phyloP scores from a whole-genome alignment of 2,888 invertebrate genomes.

The Sarcophaga subvicina region DNA sequence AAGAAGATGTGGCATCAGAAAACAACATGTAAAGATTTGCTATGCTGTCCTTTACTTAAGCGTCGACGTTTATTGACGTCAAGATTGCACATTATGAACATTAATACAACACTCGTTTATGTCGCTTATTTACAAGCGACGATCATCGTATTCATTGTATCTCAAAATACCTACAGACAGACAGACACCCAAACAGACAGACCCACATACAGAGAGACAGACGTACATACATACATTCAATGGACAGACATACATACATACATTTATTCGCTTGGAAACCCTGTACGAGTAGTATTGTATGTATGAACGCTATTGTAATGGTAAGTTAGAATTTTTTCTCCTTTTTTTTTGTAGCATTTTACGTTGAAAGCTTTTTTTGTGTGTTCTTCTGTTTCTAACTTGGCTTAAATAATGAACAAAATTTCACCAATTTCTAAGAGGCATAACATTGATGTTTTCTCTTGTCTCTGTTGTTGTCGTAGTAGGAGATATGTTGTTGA shows the following conservation, averaged over 20 bases:
- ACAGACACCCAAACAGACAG: background rate
- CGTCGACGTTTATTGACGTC: slow-evolving; percentile 81
- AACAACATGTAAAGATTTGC: slow-evolving; percentile 66
- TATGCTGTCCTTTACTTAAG: slow-evolving; percentile 68
- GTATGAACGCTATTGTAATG: background rate
- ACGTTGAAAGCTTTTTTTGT: slow-evolving; percentile 15
- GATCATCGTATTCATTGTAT: slow-evolving; percentile 65
- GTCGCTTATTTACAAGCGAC: slow-evolving; percentile 80
- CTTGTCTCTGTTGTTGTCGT: slow-evolving; percentile 42
- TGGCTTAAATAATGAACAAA: slow-evolving; percentile 63
- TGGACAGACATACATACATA: background rate
- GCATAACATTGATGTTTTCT: slow-evolving; percentile 63
- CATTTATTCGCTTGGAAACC: background rate
- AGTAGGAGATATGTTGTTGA: slow-evolving; percentile 60
- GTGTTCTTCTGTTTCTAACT: slow-evolving; percentile 21
- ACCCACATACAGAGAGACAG: slow-evolving; percentile 15
- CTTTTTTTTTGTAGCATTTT: background rate
- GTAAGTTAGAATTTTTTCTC: slow-evolving; percentile 11
- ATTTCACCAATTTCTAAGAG: slow-evolving; percentile 68
- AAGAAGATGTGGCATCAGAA: slow-evolving; percentile 40
- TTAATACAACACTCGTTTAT: slow-evolving; percentile 81
- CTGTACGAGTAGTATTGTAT: background rate
- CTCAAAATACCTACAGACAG: slow-evolving; percentile 12
- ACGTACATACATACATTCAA: background rate
- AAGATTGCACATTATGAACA: slow-evolving; percentile 81